Evolutionary conservation across 2,888 invertebrate species (phyloP), one percentile per base, ranked within the genome.

Genomic region (Nomada lathburiana): DNA sequence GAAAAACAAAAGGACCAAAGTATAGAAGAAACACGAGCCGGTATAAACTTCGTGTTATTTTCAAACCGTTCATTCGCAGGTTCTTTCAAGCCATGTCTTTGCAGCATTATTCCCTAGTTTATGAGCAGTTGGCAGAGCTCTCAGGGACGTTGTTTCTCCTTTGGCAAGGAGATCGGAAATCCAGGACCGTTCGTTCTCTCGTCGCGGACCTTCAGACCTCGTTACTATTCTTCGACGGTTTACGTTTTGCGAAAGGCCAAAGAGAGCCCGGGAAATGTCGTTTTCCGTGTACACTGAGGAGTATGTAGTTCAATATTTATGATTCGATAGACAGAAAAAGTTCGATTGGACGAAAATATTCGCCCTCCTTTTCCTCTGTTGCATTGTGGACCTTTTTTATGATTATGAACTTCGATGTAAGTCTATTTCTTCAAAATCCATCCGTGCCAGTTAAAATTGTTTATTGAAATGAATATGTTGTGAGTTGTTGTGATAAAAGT

Each of bases 101-200:
- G 18, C 36, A 47, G 50, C 68, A 53, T 85, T 75, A 72, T 74
- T 72, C 29, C 18, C 52, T 55, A 52, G 77, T 85, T 84, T 81
- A 81, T 74, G 85, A 85, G 76, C 74, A 81, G 76, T 74, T 84
- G 81, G 81, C 81, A 77, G 60, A 53, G 50, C 60, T 77, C 77
- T 85, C 71, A 64, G 74, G 18, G 29, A 60, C 67, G 70, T 74
- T 72, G 71, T 74, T 74, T 57, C 76, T 5, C 67, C 53, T 62
- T 80, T 75, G 80, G 64, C 80, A 80, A 75, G 72, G 68, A 72
- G 42, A 72, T 80, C 64, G 67, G 80, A 67, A 75, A 70, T 65
- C 67, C 59, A 52, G 52, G 26, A 20, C 29, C 50, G 52, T 65
- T 60, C 23, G 47, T 50, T n/a, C 55, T 42, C 63, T 29, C 71